Percentiles rank a stretch among this genome's conserved stretches.
These are phyloP conservation scores for Bothrops alternatus DNA, from an alignment of 2,797 vertebrate genomes.

Conservation along the genomic window DNA sequence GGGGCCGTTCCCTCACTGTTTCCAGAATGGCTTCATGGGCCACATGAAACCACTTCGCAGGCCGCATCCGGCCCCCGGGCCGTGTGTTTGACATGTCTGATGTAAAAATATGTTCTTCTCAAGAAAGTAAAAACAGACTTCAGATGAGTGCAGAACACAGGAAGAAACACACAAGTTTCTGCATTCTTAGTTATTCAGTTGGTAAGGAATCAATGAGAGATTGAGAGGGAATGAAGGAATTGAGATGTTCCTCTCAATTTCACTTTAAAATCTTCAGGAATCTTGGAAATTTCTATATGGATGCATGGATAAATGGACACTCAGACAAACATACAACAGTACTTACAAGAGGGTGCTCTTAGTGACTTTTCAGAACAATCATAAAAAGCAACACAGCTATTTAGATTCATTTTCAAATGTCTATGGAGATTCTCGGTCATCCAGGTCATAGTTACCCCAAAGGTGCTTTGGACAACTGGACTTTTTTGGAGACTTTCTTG, in stretches of 20 bases:
- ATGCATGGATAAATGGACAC: not conserved
- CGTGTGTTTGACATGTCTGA: too few relatives aligned
- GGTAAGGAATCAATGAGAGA: not conserved
- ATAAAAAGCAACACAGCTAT: not conserved
- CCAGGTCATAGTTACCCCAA: too few relatives aligned
- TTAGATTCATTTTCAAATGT: not conserved
- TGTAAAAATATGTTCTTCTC: not conserved
- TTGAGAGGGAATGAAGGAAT: not conserved
- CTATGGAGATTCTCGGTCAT: too few relatives aligned
- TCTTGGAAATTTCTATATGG: not conserved
- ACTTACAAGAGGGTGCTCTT: not conserved
- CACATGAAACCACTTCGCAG: too few relatives aligned
- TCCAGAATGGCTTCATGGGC: too few relatives aligned
- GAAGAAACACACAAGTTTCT: not conserved
- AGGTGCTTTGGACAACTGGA: too few relatives aligned
- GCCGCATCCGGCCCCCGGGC: too few relatives aligned
- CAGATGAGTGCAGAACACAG: not conserved
- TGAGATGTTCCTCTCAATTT: not conserved
- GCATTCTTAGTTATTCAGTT: not conserved
- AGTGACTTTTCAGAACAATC: not conserved
- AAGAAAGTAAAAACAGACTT: not conserved
- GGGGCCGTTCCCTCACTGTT: too few relatives aligned
- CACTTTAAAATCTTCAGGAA: not conserved
- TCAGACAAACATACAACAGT: not conserved
- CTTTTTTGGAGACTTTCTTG: too few relatives aligned